phyloP scores from a whole-genome alignment of 2,797 vertebrate genomes.

The Crocodylus rhombifer region DNA sequence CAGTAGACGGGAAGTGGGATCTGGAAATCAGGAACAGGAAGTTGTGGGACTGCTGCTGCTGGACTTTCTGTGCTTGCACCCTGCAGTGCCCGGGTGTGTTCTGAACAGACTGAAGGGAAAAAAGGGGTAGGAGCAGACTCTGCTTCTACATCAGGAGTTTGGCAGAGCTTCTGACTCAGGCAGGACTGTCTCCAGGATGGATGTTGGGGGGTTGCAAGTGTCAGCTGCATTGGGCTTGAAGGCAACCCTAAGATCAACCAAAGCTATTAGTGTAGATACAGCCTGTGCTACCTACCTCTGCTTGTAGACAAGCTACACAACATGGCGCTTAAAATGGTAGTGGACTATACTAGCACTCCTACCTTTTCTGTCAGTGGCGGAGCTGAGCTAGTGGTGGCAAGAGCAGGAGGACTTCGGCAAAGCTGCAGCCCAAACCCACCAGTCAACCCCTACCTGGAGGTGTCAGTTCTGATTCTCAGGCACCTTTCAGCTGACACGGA shows the following conservation, averaged over 20 bases:
- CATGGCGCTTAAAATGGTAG: neutral
- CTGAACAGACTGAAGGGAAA: no score
- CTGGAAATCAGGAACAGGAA: no score
- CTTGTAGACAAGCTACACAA: neutral
- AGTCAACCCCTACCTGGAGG: neutral
- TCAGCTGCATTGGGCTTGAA: no score
- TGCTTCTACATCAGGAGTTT: fast-evolving
- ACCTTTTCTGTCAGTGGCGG: neutral
- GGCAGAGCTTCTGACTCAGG: no score
- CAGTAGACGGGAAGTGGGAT: no score
- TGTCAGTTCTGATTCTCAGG: neutral
- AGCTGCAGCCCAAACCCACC: neutral
- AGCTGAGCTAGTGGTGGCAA: neutral
- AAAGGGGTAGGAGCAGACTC: neutral
- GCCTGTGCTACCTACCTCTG: neutral
- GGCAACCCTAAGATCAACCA: neutral
- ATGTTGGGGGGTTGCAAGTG: no score
- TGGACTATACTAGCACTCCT: neutral
- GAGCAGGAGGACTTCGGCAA: neutral
- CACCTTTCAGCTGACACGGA: no score
- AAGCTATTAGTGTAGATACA: no score
- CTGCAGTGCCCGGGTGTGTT: no score
- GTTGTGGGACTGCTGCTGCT: no score
- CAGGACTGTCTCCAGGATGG: no score
- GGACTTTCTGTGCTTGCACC: no score